Conservation (phyloP, 2,888 invertebrate genomes). For the Leistus spinibarbis region DNA sequence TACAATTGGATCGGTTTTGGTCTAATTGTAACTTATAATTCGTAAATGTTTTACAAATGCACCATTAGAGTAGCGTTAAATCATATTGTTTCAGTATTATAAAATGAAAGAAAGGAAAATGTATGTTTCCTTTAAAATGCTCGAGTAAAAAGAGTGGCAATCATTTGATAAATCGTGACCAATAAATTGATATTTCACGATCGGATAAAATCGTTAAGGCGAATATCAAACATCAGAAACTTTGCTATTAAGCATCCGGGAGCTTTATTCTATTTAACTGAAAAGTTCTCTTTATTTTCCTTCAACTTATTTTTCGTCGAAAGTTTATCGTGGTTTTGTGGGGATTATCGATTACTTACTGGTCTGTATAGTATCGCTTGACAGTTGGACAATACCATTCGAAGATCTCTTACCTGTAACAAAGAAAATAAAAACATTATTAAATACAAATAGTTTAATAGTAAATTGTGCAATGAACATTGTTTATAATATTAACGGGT, state of each 20-base stretch:
- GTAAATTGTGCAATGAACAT: too few relatives aligned
- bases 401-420: background rate
- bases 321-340: constrained; percentile 6
- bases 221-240: background rate
- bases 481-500: too few relatives aligned
- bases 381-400: constrained; percentile 1
- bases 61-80: too few relatives aligned
- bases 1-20: too few relatives aligned
- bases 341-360: constrained; percentile 31
- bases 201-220: background rate
- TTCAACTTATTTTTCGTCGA: constrained; percentile 15
- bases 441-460: background rate
- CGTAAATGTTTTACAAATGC: too few relatives aligned
- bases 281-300: constrained; percentile 22
- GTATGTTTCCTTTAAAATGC: background rate
- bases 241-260: constrained; percentile 10
- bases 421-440: constrained; percentile 1
- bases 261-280: constrained; percentile 18
- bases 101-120: background rate
- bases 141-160: background rate
- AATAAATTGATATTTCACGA: background rate
- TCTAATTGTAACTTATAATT: too few relatives aligned
- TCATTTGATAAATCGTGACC: background rate
- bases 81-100: background rate
- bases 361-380: constrained; percentile 2